Evolutionary conservation across 2,888 invertebrate genomes (phyloP).

Genomic region (Trichogramma dendrolimi): DNA sequence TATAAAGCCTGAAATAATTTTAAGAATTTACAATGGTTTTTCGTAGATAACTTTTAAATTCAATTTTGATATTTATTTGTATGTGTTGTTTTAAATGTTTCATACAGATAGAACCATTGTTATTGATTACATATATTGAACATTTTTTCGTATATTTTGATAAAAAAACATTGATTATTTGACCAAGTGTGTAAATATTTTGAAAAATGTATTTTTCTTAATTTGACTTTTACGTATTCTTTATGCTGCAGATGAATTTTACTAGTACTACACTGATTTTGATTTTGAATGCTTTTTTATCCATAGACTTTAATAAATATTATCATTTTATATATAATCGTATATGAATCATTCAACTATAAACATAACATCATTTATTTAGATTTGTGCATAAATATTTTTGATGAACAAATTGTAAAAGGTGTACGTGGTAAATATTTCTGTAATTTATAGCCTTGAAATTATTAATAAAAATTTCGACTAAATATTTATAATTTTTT

Average conservation of each 20-base stretch:
- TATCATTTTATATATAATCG: neutral
- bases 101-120: too few species aligned
- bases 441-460: constrained; percentile 26
- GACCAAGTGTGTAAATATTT: neutral
- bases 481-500: neutral
- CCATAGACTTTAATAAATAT: constrained; percentile 6
- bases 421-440: constrained; percentile 21
- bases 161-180: constrained; percentile 4
- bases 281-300: constrained; percentile 6
- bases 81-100: too few species aligned
- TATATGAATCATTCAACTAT: neutral
- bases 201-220: neutral
- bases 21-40: constrained; percentile 8
- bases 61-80: neutral
- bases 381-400: constrained; percentile 20
- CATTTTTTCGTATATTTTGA: constrained; percentile 16
- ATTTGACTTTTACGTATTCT: constrained; percentile 14
- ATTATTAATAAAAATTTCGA: constrained; percentile 8
- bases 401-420: constrained; percentile 26
- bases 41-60: constrained; percentile 8
- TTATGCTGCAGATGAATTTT: constrained; percentile 18
- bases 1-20: neutral
- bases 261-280: constrained; percentile 7
- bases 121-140: too few species aligned
- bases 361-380: constrained; percentile 13